Conservation (phyloP, 2,797 vertebrate genomes). For the Pipistrellus nathusii region DNA sequence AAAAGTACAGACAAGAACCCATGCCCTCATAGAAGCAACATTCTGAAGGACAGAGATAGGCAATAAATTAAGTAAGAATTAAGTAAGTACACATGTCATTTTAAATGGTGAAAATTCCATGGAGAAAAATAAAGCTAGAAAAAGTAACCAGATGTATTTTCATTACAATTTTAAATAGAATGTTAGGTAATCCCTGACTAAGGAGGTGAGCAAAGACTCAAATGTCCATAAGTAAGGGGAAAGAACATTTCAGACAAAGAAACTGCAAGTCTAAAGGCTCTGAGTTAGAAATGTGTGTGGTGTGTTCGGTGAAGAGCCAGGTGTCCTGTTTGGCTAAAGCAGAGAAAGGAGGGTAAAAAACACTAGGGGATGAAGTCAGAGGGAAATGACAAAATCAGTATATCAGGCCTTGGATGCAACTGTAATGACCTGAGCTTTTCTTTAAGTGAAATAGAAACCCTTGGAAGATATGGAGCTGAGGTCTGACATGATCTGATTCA, state of each 20-base stretch:
- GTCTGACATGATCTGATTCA: not conserved
- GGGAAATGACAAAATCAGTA: not conserved
- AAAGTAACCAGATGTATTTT: not conserved
- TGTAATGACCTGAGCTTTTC: not conserved
- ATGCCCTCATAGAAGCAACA: not conserved
- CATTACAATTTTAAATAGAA: not conserved
- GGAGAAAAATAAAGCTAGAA: not conserved
- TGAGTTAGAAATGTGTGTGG: not conserved
- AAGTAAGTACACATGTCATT: not conserved
- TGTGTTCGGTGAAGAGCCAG: not conserved
- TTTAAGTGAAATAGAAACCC: not conserved
- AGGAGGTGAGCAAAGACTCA: not conserved
- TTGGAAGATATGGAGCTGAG: not conserved
- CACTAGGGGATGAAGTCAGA: not conserved
- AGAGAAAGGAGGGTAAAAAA: not conserved
- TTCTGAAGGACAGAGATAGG: not conserved
- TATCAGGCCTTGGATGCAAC: not conserved
- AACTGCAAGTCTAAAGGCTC: not conserved
- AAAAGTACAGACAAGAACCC: not conserved
- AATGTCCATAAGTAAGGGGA: not conserved
- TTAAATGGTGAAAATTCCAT: not conserved
- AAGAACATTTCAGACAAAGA: not conserved
- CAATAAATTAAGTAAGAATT: not conserved
- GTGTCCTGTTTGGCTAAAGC: not conserved
- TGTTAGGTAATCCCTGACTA: not conserved